Evolutionary conservation across 2,888 invertebrate species (phyloP), one percentile per base, ranked within the genome.

Genomic region (Saturnia japonica): DNA sequence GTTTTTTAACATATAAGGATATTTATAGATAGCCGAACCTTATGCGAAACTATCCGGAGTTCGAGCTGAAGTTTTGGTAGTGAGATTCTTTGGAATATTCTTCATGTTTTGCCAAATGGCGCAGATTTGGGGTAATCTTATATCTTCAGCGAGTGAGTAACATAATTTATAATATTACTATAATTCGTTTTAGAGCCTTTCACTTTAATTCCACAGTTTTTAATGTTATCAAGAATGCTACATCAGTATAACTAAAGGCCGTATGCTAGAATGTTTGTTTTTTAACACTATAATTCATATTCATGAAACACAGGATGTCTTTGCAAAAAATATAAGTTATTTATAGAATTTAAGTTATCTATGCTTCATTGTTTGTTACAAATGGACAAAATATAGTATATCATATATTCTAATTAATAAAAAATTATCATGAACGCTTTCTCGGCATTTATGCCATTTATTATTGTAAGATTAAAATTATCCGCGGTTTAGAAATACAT

Each of bases 41-140:
- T 97, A 98, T 83, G 94, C 97, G 0, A 95, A 95, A 78, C 88
- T 97, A 68, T 96, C 96, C 0, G 96, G 96, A 19, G 94, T 96
- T 1, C 88, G 95, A 40, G 94, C 96, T 7, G 97, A 98, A 74
- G 96, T 97, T 8, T 95, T 97, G 71, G 97, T 99, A 67, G 97
- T 98, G 14, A 95, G 97, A 79, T 99, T 99, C 92, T 99, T 99
- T 86, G 99, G 99, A 0, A 95, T 98, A 9, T 99, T 99, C 94
- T 99, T 99, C 95, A 97, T 98, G 96, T 97, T 99, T 87, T 99
- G 98, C 88, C 98, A 99, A 88, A 96, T 98, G 95, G 97, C 98
- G n/a, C 97, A 98, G 93, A 97, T 99, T 67, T 97, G 98, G 97
- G 99, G 99, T 0, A 99, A 99, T 88, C 95, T 99, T 12, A 96